These are phyloP conservation scores for Margaritifera margaritifera DNA, from an alignment of 2,888 invertebrate genomes.

Conservation along the genomic window DNA sequence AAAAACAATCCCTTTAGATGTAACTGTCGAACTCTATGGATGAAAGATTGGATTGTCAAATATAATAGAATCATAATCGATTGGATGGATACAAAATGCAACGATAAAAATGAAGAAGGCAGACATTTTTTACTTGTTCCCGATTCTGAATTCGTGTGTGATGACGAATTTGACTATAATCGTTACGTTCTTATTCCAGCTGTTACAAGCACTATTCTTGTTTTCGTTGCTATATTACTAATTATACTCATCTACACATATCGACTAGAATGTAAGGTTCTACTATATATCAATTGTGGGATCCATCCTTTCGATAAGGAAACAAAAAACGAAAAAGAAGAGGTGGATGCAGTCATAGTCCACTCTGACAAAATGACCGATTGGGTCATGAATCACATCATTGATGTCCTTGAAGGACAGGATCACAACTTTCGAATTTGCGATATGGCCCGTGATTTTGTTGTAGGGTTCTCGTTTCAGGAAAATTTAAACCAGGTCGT, in stretches of 20 bases:
- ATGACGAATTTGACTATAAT: conserved; percentile 27
- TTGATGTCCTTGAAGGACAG: conserved; percentile 28
- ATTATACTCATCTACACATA: conserved; percentile 28
- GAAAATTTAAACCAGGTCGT: conserved; percentile 45
- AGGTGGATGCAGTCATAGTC: conserved; percentile 38
- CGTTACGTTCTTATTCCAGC: conserved; percentile 33
- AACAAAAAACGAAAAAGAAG: conserved; percentile 26
- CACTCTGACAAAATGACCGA: conserved; percentile 29
- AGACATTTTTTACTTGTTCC: conserved; percentile 20
- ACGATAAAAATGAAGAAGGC: conserved; percentile 27
- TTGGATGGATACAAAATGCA: conserved; percentile 30
- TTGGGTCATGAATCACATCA: conserved; percentile 42
- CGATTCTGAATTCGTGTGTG: conserved; percentile 36
- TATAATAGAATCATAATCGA: conserved; percentile 16
- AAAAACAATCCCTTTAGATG: conserved; percentile 40
- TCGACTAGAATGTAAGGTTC: conserved; percentile 42
- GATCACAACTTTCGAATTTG: conserved; percentile 31
- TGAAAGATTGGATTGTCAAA: conserved; percentile 42
- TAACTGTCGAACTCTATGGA: conserved; percentile 45
- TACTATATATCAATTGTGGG: conserved; percentile 45
- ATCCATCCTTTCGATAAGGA: conserved; percentile 49
- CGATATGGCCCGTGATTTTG: conserved; percentile 41
- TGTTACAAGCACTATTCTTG: conserved; percentile 16
- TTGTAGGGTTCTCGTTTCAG: conserved; percentile 41
- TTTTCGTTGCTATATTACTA: conserved; percentile 18